These are phyloP conservation scores for Synergus japonicus DNA, from an alignment of 2,888 invertebrate species.

Conservation along the genomic window DNA sequence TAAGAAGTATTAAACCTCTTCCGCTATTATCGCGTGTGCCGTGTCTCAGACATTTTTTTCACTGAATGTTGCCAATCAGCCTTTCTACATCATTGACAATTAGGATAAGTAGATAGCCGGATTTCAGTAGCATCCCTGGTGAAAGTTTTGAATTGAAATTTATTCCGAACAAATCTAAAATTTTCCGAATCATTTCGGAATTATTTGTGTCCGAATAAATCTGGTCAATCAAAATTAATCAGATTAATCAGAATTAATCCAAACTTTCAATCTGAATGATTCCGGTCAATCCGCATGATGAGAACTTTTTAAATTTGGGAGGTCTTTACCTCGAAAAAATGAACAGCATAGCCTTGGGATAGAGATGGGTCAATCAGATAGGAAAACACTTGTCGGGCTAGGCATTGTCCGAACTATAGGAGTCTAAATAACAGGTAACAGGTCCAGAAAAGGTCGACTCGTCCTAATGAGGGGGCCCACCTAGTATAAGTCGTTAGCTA, in stretches of 20 bases:
- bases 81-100: no score
- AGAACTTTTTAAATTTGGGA: constrained; percentile 40
- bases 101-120: no score
- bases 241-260: no score
- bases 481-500: constrained; percentile 43
- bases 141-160: no score
- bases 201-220: no score
- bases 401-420: constrained; percentile 63
- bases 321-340: constrained; percentile 70
- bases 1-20: constrained; percentile 69
- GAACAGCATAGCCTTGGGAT: constrained; percentile 61
- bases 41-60: constrained; percentile 47
- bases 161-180: no score
- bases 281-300: no score
- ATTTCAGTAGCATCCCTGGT: no score
- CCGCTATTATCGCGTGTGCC: constrained; percentile 61
- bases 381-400: constrained; percentile 71
- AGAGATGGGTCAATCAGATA: constrained; percentile 75
- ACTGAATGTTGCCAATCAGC: background rate
- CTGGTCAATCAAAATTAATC: no score
- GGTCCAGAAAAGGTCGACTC: constrained; percentile 65
- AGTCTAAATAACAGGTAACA: constrained; percentile 55
- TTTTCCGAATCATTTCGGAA: no score
- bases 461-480: constrained; percentile 68
- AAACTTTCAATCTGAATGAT: no score